Conservation (phyloP, 1,140 invertebrate genomes). For the Coelopa frigida region DNA sequence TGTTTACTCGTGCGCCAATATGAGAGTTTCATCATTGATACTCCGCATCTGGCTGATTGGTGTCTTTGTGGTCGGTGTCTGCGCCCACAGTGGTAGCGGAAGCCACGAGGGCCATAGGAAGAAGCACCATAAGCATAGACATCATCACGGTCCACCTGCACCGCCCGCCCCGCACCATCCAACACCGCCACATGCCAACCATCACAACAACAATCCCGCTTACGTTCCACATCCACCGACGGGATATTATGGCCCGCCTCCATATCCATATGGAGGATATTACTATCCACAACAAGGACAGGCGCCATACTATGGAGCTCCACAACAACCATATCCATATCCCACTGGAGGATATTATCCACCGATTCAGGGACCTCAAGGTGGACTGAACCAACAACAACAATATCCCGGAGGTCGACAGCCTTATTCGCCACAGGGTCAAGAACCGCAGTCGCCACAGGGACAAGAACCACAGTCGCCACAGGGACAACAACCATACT, state of each 20-base stretch:
- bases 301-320: background rate
- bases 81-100: conserved; percentile 9
- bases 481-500: background rate
- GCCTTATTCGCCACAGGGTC: too few species aligned
- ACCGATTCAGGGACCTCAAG: too few species aligned
- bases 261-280: conserved; percentile 11
- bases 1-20: too few species aligned
- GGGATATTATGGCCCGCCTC: background rate
- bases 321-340: background rate
- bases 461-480: background rate
- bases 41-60: too few species aligned
- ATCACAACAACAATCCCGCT: conserved; percentile 7
- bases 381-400: too few species aligned
- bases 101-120: conserved; percentile 3
- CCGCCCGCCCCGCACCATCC: background rate
- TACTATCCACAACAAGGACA: background rate
- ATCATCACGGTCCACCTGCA: background rate
- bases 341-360: background rate
- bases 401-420: too few species aligned
- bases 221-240: conserved; percentile 1
- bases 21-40: too few species aligned
- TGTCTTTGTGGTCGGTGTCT: too few species aligned
- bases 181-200: background rate
- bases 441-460: too few species aligned
- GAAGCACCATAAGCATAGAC: background rate